phyloP scores from a whole-genome alignment of 2,113 vertebrate genomes.

The Rhineura floridana region DNA sequence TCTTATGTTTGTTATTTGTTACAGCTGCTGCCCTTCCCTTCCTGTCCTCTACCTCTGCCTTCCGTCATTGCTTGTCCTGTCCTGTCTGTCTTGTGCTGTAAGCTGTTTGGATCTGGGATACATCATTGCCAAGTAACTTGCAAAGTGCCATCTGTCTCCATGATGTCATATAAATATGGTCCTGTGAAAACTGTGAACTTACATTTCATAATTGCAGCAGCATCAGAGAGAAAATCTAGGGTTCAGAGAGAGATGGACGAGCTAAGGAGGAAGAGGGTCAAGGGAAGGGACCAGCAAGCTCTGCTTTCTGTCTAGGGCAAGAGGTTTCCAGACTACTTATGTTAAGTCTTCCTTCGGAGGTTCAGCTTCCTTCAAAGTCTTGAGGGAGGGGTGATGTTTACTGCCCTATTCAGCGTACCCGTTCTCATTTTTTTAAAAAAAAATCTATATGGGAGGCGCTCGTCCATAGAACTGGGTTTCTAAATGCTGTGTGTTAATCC shows the following conservation, averaged over 20 bases:
- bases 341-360: neutral
- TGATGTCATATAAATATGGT: constrained; percentile 15
- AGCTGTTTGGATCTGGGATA: neutral
- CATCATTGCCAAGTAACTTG: constrained; percentile 19
- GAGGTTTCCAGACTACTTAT: neutral
- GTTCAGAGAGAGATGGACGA: constrained; percentile 15
- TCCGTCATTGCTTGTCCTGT: neutral
- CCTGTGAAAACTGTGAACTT: constrained; percentile 6
- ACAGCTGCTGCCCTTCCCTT: constrained; percentile 5
- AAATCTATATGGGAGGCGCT: too few relatives aligned
- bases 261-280: neutral
- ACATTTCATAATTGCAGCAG: neutral
- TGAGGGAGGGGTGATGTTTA: neutral
- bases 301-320: constrained; percentile 2
- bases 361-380: neutral
- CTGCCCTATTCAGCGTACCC: neutral
- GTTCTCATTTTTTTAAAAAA: neutral
- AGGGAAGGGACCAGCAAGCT: neutral
- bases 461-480: neutral
- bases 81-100: neutral
- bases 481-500: neutral
- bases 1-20: neutral
- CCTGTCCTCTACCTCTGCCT: neutral
- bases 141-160: neutral
- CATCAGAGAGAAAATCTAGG: constrained; percentile 5